Conservation (phyloP, 2,888 invertebrate species). For the Pachydiplax longipennis region DNA sequence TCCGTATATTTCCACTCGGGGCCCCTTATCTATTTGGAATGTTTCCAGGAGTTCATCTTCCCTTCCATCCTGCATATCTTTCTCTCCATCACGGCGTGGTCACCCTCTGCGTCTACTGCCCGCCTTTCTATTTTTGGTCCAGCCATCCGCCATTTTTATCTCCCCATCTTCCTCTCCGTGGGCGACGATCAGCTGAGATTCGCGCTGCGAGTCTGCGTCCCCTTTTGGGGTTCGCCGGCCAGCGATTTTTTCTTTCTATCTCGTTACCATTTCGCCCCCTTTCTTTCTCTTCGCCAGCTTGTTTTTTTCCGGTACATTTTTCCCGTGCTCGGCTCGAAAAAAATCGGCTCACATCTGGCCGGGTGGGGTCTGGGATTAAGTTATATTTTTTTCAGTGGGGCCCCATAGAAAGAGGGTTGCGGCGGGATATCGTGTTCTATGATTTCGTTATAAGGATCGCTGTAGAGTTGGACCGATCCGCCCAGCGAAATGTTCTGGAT, state of each 20-base stretch:
- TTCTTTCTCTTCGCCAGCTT: background rate
- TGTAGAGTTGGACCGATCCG: background rate
- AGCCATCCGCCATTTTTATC: slow-evolving; percentile 20
- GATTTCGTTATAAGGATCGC: background rate
- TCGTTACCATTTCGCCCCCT: background rate
- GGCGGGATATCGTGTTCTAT: too few species aligned
- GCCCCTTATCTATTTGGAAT: background rate
- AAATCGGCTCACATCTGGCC: slow-evolving; percentile 1
- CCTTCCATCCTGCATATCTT: background rate
- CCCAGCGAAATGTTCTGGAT: background rate
- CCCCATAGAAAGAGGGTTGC: too few species aligned
- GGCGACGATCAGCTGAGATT: slow-evolving; percentile 41
- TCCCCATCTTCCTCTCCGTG: background rate
- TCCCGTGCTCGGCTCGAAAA: background rate
- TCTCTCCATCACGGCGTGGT: background rate
- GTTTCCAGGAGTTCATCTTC: background rate
- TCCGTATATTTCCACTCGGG: background rate
- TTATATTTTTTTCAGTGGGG: too few species aligned
- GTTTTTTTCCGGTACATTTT: background rate
- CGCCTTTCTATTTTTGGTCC: slow-evolving; percentile 28
- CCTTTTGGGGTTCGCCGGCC: background rate
- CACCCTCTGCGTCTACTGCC: background rate
- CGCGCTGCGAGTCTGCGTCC: slow-evolving; percentile 4
- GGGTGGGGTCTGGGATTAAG: background rate
- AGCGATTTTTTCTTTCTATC: background rate